phyloP scores from a whole-genome alignment of 2,113 vertebrate genomes.

The Heterocephalus glaber region DNA sequence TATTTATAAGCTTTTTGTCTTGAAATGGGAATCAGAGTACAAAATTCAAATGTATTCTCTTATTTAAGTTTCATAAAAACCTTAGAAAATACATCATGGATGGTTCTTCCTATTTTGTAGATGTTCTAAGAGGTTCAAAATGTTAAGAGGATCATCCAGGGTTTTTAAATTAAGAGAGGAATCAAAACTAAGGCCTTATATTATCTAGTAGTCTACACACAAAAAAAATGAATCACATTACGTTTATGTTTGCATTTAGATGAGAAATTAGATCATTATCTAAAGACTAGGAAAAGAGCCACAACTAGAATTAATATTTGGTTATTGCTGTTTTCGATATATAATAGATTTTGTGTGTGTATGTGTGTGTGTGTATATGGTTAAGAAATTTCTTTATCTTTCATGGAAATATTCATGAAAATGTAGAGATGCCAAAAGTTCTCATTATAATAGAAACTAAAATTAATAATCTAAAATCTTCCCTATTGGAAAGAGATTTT shows the following conservation, averaged over 20 bases:
- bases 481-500: not conserved
- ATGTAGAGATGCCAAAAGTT: not conserved
- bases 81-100: not conserved
- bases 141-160: not conserved
- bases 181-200: not conserved
- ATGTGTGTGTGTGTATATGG: not conserved
- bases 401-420: not conserved
- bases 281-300: not conserved
- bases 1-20: not conserved
- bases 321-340: not conserved
- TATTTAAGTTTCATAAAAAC: not conserved
- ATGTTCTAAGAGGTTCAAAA: not conserved
- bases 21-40: not conserved
- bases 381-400: not conserved
- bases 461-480: not conserved
- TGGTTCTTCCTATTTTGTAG: not conserved
- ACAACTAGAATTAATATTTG: not conserved
- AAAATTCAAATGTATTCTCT: not conserved
- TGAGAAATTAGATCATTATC: not conserved
- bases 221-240: not conserved
- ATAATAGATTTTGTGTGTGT: not conserved
- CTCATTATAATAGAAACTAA: not conserved
- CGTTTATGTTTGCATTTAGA: not conserved
- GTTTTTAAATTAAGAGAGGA: not conserved
- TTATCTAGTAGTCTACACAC: not conserved